Conservation (phyloP, 2,113 vertebrate species). For the Oreocharis arfaki region DNA sequence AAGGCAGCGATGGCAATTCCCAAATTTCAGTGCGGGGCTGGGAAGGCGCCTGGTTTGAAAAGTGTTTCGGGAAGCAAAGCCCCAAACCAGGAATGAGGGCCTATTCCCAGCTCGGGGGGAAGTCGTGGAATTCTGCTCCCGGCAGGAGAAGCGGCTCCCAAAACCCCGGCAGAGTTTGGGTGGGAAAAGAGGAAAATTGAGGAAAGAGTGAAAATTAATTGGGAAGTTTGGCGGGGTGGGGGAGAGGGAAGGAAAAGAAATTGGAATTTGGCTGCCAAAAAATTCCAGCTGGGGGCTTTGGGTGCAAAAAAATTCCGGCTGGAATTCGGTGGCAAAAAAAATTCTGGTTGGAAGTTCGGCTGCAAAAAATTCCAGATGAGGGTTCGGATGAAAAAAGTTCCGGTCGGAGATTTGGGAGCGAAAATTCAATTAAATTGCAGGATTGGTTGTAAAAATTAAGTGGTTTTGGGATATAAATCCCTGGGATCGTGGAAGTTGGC, state of each 20-base stretch:
- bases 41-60: not conserved
- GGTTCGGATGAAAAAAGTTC: not conserved
- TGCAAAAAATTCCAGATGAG: not conserved
- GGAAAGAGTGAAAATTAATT: not conserved
- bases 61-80: accelerated
- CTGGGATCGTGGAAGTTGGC: not conserved
- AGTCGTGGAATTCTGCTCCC: not conserved
- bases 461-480: accelerated
- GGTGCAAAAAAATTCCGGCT: not conserved
- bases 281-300: accelerated
- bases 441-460: accelerated
- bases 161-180: accelerated
- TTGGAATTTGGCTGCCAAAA: not conserved
- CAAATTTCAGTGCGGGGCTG: not conserved
- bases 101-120: not conserved
- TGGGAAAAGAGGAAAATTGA: accelerated
- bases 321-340: not conserved
- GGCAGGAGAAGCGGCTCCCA: accelerated
- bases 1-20: not conserved
- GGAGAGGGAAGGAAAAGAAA: not conserved
- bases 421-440: not conserved
- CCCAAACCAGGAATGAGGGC: not conserved
- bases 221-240: not conserved
- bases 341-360: not conserved
- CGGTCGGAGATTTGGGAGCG: not conserved